Percentiles rank a stretch among this genome's conserved stretches.
phyloP scores from a whole-genome alignment of 2,797 vertebrate genomes.

The Glyptemys insculpta region DNA sequence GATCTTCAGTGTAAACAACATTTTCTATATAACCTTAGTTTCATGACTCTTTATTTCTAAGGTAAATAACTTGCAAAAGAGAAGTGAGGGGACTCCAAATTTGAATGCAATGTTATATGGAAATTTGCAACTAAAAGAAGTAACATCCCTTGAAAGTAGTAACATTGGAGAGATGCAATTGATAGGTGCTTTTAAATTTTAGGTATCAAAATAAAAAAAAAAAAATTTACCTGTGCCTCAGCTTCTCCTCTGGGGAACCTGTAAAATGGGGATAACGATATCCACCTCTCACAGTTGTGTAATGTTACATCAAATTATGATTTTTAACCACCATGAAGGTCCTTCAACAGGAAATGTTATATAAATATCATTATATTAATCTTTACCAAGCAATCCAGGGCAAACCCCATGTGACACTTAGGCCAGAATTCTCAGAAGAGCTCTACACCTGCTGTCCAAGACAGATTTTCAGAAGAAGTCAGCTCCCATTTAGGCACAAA shows the following conservation, averaged over 20 bases:
- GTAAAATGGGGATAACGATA: background rate
- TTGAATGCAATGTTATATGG: background rate
- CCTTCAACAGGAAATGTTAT: background rate
- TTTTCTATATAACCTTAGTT: background rate
- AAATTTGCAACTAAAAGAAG: background rate
- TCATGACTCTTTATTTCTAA: background rate
- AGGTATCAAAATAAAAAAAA: background rate
- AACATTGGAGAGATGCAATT: accelerated
- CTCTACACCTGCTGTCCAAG: background rate
- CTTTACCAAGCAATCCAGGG: background rate
- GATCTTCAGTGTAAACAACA: background rate
- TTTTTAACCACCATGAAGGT: background rate
- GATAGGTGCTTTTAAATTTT: background rate
- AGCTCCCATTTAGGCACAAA: conserved; percentile 20
- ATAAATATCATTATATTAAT: background rate
- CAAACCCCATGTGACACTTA: background rate
- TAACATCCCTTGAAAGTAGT: background rate
- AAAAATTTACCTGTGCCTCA: background rate
- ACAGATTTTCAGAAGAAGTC: conserved; percentile 37
- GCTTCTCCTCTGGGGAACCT: background rate
- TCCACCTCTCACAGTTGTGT: background rate
- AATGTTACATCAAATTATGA: background rate
- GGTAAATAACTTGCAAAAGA: background rate
- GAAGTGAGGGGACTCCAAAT: background rate
- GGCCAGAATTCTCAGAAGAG: conserved; percentile 7